Percentiles rank a stretch among this genome's conserved stretches.
These are phyloP conservation scores for Microtus oregoni DNA, from an alignment of 2,113 vertebrate species.

Conservation along the genomic window DNA sequence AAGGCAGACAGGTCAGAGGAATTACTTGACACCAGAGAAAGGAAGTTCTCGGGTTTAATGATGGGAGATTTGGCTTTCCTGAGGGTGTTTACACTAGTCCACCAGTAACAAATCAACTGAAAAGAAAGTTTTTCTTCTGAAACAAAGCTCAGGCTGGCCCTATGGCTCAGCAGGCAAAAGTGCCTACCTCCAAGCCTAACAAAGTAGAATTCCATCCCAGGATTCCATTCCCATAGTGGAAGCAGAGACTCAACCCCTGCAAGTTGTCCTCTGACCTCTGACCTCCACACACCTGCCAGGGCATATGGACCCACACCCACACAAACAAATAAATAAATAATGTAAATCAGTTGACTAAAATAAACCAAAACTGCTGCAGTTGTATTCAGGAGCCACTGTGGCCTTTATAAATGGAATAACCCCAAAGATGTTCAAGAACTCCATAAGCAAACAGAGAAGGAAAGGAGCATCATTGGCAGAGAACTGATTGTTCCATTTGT, in stretches of 20 bases:
- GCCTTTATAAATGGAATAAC: conserved; percentile 93
- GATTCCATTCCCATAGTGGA: neutral
- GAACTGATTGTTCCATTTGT: conserved; percentile 93
- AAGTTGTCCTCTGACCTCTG: neutral
- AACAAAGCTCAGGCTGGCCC: conserved; percentile 58
- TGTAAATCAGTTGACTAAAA: neutral
- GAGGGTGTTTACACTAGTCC: neutral
- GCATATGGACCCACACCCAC: neutral
- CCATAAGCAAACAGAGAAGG: conserved; percentile 92
- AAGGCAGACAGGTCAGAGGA: neutral
- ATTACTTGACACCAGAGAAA: neutral
- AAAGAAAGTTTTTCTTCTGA: neutral
- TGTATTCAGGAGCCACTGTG: conserved; percentile 96
- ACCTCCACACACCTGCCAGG: neutral
- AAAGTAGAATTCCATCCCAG: neutral
- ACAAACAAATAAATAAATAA: neutral
- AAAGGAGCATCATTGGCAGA: conserved; percentile 95
- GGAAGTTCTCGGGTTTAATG: neutral
- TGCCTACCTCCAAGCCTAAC: neutral
- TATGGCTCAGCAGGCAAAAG: neutral
- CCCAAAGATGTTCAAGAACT: conserved; percentile 93
- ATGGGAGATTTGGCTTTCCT: neutral
- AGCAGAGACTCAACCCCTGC: neutral
- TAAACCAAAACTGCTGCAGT: conserved; percentile 87
- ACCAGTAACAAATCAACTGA: neutral